Percentiles rank a stretch among this genome's conserved stretches.
Evolutionary conservation across 1,140 invertebrate species (phyloP).

Genomic region (Pogonognathellus flavescens): DNA sequence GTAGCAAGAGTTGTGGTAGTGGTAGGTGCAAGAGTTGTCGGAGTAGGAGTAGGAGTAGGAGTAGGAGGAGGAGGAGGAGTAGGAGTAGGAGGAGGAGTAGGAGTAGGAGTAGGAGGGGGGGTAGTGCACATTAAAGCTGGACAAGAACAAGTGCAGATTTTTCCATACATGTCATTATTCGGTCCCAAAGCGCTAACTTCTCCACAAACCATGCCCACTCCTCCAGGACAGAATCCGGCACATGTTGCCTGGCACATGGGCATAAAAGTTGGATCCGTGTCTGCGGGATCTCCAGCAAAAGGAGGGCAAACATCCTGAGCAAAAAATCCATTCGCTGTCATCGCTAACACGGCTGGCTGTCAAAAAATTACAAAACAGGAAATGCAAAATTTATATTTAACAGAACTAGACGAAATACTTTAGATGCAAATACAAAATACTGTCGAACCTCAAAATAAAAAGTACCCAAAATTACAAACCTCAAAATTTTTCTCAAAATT

Average conservation of each 20-base stretch:
- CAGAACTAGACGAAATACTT: too few relatives aligned
- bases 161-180: slow-evolving; percentile 6
- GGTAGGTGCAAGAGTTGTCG: neutral
- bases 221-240: slow-evolving; percentile 1
- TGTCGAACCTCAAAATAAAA: too few relatives aligned
- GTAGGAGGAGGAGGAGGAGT: neutral
- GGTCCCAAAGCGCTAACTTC: neutral
- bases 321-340: neutral
- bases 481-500: too few relatives aligned
- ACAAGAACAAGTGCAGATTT: slow-evolving; percentile 41
- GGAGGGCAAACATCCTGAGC: slow-evolving; percentile 13
- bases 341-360: neutral
- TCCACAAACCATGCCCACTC: slow-evolving; percentile 8
- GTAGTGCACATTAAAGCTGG: neutral
- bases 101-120: neutral
- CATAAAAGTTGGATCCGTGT: slow-evolving; percentile 5
- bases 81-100: neutral
- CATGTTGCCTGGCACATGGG: slow-evolving; percentile 1
- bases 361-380: neutral
- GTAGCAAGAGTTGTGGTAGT: neutral
- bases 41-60: neutral
- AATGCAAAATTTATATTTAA: neutral
- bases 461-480: too few relatives aligned
- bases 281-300: neutral
- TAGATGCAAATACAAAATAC: too few relatives aligned